Conservation (phyloP, 2,797 vertebrate genomes). For the Pelobates cultripes region DNA sequence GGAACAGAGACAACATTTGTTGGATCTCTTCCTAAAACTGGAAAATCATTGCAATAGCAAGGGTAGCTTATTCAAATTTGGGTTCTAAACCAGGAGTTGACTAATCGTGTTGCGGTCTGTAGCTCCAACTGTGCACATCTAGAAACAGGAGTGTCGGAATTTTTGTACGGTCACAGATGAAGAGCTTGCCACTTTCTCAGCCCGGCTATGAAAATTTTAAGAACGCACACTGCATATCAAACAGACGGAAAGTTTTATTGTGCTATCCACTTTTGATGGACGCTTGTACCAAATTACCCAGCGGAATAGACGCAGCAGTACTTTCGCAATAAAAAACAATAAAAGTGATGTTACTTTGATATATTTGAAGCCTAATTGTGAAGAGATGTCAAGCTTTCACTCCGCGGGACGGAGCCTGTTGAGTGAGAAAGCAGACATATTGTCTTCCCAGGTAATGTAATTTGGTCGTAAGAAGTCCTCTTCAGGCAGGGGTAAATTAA, state of each 20-base stretch:
- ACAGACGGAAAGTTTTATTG: not conserved
- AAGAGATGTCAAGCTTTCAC: not conserved
- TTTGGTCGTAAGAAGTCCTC: not conserved
- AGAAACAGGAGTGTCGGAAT: too few relatives aligned
- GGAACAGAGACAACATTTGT: too few relatives aligned
- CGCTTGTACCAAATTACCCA: not conserved
- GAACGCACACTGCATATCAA: not conserved
- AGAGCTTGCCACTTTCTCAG: not conserved
- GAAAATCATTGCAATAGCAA: too few relatives aligned
- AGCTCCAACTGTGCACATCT: too few relatives aligned
- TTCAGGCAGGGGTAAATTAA: not conserved
- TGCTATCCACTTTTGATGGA: not conserved
- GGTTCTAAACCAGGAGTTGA: too few relatives aligned
- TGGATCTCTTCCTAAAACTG: too few relatives aligned
- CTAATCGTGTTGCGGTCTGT: too few relatives aligned
- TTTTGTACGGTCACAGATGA: not conserved
- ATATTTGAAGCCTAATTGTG: conserved; percentile 5
- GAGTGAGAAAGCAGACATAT: not conserved
- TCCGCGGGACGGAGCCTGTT: not conserved
- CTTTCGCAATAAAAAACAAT: conserved; percentile 3
- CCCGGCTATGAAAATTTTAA: not conserved
- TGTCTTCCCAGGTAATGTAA: not conserved
- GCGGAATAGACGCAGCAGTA: not conserved
- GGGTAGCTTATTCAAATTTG: too few relatives aligned
- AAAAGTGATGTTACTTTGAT: conserved; percentile 4